Evolutionary conservation across 2,888 invertebrate species (phyloP), one percentile per base, ranked within the genome.

Genomic region (Altica lythri): DNA sequence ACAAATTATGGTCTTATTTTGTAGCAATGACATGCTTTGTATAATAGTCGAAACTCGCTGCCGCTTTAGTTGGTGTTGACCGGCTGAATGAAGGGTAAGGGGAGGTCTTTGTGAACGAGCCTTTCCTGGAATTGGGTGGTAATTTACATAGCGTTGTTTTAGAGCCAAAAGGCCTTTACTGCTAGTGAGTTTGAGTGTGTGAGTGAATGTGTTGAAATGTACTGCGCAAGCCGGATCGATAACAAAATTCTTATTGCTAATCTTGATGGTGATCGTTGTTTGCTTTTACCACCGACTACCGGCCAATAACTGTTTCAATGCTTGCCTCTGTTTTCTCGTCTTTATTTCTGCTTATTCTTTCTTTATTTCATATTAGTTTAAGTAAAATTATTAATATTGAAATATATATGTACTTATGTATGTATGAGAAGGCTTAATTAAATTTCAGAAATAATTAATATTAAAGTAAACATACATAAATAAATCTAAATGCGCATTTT

Each of bases 61-160:
- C 52, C 43, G 59, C 51, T 58, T n/a, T n/a, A n/a, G n/a, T n/a
- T n/a, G n/a, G n/a, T n/a, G n/a, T n/a, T n/a, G n/a, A n/a, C n/a
- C n/a, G n/a, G n/a, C n/a, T n/a, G n/a, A n/a, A n/a, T n/a, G n/a
- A n/a, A 50, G 27, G 27, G 55, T 45, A 27, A 55, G 54, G 54
- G 57, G 59, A 55, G 58, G 47, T 53, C 57, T 61, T 62, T 64
- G 66, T 65, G 69, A 66, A 67, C 67, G 65, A 67, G 71, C 69
- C 68, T 68, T 70, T 69, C 67, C 66, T 60, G 64, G 73, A 73
- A 75, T 75, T 75, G 74, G 74, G 66, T 72, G 75, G 75, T 68
- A 75, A 75, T 75, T 75, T 75, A 68, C 72, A 71, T 74, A 68
- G 71, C 70, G 72, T 71, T 68, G 68, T 68, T 69, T 67, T 64